Evolutionary conservation across 2,113 vertebrate genomes (phyloP), one percentile per base, ranked within the genome.

Genomic region (Sphaerodactylus townsendi): DNA sequence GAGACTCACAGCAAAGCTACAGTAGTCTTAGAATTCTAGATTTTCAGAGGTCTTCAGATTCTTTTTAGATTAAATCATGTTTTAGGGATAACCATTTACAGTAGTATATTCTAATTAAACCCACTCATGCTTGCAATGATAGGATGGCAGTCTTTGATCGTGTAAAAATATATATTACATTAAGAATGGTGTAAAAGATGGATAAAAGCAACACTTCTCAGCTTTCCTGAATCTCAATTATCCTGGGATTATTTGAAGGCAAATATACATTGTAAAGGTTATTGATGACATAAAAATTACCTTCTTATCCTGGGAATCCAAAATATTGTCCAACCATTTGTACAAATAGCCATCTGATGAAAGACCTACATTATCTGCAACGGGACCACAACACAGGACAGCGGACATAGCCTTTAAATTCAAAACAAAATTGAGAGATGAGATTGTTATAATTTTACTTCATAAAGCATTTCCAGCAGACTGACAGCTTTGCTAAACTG

Each of bases 321-420:
- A 95, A 94, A 99, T 99, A 95, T 99, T 99, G 96, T 99, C 98
- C 86, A 99, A 92, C 99, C 99, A 99, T 93, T 99, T 99, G 96
- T 99, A 99, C 82, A 99, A 97, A 96, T 99, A 99, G 84, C 99
- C 99, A 92, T 99, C 99, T 76, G 99, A 98, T 65, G 99, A 99
- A 33, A 99, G 97, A 64, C 99, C 99, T 0, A 99, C 99, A 0
- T 99, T 99, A 94, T 99, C 99, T 88, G 98, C 98, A 86, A 99
- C 99, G 72, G 99, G 99, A 79, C 99, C 99, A 91, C 99, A 99
- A 91, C 99, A 99, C 66, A 99, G 95, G 68, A 99, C 99, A 74
- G 99, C 98, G 91, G 99, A 99, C 99, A 99, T 99, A 86, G 99
- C 99, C 98, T 99, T 93, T 35, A 91, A 91, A 92, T 15, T 6